Conservation (phyloP, 2,113 vertebrate genomes). For the Crotalus viridis region DNA sequence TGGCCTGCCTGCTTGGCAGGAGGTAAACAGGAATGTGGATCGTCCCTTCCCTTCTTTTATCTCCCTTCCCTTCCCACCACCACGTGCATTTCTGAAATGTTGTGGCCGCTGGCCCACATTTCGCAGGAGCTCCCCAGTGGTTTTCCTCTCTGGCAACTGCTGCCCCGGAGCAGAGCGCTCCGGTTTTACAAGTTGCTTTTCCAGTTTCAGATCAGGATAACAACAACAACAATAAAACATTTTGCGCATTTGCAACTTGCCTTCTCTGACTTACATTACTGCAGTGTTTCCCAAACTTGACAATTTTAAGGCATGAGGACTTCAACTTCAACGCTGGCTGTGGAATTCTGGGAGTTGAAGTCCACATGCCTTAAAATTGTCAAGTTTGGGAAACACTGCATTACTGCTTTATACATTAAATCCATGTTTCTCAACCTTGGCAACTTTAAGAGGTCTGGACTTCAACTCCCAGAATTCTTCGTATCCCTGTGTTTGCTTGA, state of each 20-base stretch:
- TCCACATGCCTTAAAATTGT: too few species aligned
- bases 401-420: too few species aligned
- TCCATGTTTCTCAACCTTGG: background rate
- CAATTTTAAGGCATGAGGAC: too few species aligned
- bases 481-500: fast-evolving
- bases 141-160: background rate
- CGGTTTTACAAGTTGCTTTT: slow-evolving; percentile 36
- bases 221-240: slow-evolving; percentile 42
- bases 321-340: too few species aligned
- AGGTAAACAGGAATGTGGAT: background rate
- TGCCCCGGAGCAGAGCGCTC: background rate
- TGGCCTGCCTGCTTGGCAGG: background rate
- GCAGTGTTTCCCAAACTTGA: too few species aligned
- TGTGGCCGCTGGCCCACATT: background rate
- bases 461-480: background rate
- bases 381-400: too few species aligned
- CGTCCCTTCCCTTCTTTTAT: background rate
- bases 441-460: background rate
- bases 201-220: slow-evolving; percentile 54
- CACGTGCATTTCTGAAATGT: too few species aligned
- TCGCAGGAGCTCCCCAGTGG: background rate
- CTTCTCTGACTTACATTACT: too few species aligned
- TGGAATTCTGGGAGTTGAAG: too few species aligned
- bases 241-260: slow-evolving; percentile 43
- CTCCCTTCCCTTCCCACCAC: background rate